phyloP scores from a whole-genome alignment of 2,113 vertebrate genomes.

The Sinocyclocheilus anshuiensis region DNA sequence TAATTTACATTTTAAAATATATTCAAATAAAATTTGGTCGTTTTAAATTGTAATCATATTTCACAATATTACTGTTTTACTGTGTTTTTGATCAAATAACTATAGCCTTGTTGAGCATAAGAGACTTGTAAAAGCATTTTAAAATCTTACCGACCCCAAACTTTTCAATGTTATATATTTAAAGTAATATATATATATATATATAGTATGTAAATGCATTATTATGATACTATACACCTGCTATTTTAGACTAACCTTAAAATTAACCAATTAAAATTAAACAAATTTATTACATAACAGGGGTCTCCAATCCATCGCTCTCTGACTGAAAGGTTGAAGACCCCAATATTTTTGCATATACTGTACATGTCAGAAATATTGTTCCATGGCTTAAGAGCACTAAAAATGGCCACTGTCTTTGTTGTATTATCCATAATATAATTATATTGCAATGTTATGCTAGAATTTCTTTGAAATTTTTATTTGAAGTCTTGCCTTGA shows the following conservation, averaged over 20 bases:
- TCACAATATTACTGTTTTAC: background rate
- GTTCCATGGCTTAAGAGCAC: background rate
- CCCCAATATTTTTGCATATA: background rate
- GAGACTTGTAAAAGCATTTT: no score
- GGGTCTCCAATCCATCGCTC: background rate
- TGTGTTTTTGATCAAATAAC: background rate
- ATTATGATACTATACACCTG: background rate
- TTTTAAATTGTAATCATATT: background rate
- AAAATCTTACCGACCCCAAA: background rate
- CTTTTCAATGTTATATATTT: background rate
- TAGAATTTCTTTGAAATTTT: slow-evolving; percentile 6
- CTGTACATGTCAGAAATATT: background rate
- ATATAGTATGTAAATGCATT: background rate
- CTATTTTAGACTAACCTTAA: background rate
- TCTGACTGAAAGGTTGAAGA: background rate
- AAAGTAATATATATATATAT: background rate
- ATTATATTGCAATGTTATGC: slow-evolving; percentile 22
- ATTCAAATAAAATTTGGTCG: background rate
- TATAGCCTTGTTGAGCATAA: no score
- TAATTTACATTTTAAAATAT: background rate
- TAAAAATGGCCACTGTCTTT: background rate
- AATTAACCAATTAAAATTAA: background rate
- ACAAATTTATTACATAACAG: background rate
- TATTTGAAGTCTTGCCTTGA: slow-evolving; percentile 18
- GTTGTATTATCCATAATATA: background rate